phyloP scores from a whole-genome alignment of 2,797 vertebrate species.

The Scolopax rusticola region DNA sequence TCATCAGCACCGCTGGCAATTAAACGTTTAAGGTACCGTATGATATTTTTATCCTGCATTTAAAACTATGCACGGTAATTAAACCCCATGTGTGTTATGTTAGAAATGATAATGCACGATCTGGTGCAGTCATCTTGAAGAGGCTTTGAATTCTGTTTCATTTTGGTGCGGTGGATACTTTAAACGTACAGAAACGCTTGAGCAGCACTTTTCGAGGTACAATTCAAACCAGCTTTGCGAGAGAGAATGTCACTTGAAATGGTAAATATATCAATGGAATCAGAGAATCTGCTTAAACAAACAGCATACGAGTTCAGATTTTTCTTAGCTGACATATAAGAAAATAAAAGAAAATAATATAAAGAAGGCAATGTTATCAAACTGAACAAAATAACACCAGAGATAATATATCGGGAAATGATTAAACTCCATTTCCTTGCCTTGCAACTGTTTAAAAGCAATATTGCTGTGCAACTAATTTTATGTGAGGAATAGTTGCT shows the following conservation, averaged over 20 bases:
- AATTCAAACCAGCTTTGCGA: constrained; percentile 61
- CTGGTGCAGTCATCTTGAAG: not conserved
- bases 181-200: constrained; percentile 40
- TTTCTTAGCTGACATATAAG: constrained; percentile 25
- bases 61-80: not conserved
- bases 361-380: not conserved
- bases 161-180: constrained; percentile 28
- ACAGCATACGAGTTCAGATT: constrained; percentile 7
- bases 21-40: not conserved
- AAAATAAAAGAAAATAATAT: not conserved
- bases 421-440: constrained; percentile 70
- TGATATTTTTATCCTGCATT: not conserved
- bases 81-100: not conserved
- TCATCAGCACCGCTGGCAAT: not conserved
- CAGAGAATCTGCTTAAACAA: constrained; percentile 66
- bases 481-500: constrained; percentile 66
- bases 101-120: not conserved
- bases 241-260: constrained; percentile 66
- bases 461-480: constrained; percentile 69
- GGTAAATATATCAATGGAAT: constrained; percentile 40
- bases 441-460: constrained; percentile 71
- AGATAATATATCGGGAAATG: constrained; percentile 52
- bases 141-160: constrained; percentile 8
- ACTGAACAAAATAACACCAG: constrained; percentile 20
- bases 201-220: constrained; percentile 51